A percentile compares a stretch with the other conserved stretches of the same genome.
Evolutionary conservation across 2,888 invertebrate genomes (phyloP).

Genomic region (Coecobrya sp.): DNA sequence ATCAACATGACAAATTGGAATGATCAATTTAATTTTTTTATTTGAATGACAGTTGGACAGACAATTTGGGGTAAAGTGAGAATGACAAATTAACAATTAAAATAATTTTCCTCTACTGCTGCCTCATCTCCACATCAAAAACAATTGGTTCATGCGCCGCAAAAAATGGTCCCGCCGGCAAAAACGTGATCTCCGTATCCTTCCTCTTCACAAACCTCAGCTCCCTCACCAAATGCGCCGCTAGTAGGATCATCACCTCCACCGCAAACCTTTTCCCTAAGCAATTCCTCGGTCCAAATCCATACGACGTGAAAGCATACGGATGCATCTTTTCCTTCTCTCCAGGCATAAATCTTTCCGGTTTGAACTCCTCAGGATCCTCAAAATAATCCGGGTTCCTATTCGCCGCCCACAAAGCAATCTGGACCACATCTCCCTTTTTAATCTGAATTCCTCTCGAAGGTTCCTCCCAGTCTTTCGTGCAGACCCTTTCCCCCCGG

Average conservation of each 20-base stretch:
- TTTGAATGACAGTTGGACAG: too few species aligned
- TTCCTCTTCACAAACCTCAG: conserved; percentile 43
- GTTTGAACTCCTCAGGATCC: conserved; percentile 75
- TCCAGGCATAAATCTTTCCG: conserved; percentile 70
- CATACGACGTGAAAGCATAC: conserved; percentile 49
- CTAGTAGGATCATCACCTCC: conserved; percentile 8
- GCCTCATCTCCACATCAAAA: conserved; percentile 25
- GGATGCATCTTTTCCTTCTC: conserved; percentile 51
- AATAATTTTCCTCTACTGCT: too few species aligned
- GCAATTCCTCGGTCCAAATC: conserved; percentile 46
- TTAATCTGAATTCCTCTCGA: conserved; percentile 62
- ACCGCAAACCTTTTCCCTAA: conserved; percentile 54
- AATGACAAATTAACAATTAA: too few species aligned
- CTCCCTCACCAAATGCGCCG: conserved; percentile 22
- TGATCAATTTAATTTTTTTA: too few species aligned
- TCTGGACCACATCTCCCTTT: conserved; percentile 63
- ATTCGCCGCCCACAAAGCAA: conserved; percentile 72
- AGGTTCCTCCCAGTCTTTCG: conserved; percentile 62
- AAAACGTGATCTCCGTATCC: conserved; percentile 46
- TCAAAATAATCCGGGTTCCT: conserved; percentile 78
- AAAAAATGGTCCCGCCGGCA: conserved; percentile 46
- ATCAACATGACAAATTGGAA: too few species aligned
- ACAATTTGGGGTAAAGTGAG: too few species aligned
- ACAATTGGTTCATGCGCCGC: conserved; percentile 42
- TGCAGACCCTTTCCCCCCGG: conserved; percentile 68